A percentile compares a stretch with the other conserved stretches of the same genome.
Conservation (phyloP, 2,113 vertebrate species). For the Neodon shergylaensis region DNA sequence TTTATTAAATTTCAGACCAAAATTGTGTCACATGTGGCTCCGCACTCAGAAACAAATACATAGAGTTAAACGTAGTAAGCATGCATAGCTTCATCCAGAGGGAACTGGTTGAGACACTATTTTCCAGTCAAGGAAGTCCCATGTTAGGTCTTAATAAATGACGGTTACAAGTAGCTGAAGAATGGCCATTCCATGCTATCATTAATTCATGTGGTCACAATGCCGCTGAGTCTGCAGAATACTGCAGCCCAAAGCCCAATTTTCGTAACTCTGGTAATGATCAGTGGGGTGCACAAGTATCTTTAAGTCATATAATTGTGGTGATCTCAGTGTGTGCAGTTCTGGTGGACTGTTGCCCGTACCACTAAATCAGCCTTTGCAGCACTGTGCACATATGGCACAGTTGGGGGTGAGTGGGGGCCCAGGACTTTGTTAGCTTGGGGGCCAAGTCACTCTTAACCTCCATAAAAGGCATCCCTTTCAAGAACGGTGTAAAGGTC, state of each 20-base stretch:
- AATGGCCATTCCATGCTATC: conserved; percentile 61
- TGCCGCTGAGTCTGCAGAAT: not conserved
- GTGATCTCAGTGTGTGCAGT: conserved; percentile 72
- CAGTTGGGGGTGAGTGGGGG: conserved; percentile 79
- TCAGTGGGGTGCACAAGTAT: conserved; percentile 76
- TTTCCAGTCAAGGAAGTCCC: not conserved
- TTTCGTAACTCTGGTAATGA: conserved; percentile 79
- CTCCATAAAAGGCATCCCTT: conserved; percentile 83
- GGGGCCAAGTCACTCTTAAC: conserved; percentile 79
- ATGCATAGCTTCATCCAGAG: not conserved
- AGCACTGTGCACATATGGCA: conserved; percentile 75
- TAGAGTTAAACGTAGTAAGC: not conserved
- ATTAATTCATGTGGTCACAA: conserved; percentile 71
- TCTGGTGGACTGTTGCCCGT: conserved; percentile 75
- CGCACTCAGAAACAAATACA: not conserved
- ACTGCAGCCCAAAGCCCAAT: not conserved
- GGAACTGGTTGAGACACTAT: not conserved
- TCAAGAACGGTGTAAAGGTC: conserved; percentile 84
- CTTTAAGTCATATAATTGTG: conserved; percentile 81
- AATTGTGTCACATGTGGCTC: not conserved
- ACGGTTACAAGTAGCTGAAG: conserved; percentile 50
- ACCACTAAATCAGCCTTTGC: conserved; percentile 81
- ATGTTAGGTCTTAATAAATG: conserved; percentile 40
- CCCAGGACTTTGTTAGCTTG: conserved; percentile 66
- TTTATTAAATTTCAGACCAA: conserved; percentile 44